phyloP scores from a whole-genome alignment of 1,140 invertebrate species.

The Hesperophylax magnus region DNA sequence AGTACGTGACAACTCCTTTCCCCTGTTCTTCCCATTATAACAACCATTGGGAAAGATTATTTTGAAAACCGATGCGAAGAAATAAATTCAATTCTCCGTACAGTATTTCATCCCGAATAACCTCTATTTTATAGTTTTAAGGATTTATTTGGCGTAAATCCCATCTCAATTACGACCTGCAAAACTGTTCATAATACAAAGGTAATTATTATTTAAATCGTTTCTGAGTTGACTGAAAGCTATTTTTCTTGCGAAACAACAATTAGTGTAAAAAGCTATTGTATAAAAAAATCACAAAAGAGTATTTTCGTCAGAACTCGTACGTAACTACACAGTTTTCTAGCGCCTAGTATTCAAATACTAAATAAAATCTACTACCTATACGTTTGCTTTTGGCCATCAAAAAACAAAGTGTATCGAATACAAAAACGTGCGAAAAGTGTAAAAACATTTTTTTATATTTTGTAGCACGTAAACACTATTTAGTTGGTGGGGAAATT shows the following conservation, averaged over 20 bases:
- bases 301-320: not conserved
- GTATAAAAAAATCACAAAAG: slow-evolving; percentile 7
- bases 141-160: not conserved
- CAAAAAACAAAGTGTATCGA: not conserved
- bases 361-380: too few species aligned
- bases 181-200: not conserved
- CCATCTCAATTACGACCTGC: not conserved
- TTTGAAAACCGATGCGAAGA: too few species aligned
- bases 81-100: not conserved
- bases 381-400: not conserved
- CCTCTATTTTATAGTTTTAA: not conserved
- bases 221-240: not conserved
- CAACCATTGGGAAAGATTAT: too few species aligned
- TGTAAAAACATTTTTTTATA: not conserved
- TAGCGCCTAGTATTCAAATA: too few species aligned
- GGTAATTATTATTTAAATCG: not conserved
- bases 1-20: too few species aligned
- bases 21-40: too few species aligned
- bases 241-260: not conserved
- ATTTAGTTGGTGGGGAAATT: not conserved
- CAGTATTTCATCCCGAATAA: not conserved
- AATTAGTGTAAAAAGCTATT: not conserved
- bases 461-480: not conserved
- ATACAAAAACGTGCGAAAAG: not conserved
- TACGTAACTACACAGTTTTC: too few species aligned